Percentiles rank a stretch among this genome's conserved stretches.
Evolutionary conservation across 2,113 vertebrate genomes (phyloP).

Genomic region (Carlito syrichta): DNA sequence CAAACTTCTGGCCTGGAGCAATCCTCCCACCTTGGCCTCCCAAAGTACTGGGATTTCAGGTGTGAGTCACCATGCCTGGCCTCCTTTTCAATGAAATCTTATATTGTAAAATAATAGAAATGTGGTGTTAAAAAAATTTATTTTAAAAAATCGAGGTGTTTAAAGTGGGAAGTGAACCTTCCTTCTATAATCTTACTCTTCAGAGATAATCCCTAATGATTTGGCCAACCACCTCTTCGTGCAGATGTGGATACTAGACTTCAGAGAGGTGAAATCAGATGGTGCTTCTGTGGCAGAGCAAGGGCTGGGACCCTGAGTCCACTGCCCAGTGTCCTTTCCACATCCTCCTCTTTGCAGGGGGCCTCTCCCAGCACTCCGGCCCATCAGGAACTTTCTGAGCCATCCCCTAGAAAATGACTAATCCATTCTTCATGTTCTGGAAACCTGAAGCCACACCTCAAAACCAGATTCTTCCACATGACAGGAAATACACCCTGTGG

Average conservation of each 20-base stretch:
- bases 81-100: not conserved
- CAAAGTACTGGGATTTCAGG: too few relatives aligned
- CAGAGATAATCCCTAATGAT: not conserved
- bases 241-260: not conserved
- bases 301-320: not conserved
- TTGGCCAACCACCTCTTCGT: not conserved
- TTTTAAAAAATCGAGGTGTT: not conserved
- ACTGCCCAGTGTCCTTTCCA: not conserved
- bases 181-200: not conserved
- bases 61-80: too few relatives aligned
- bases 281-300: not conserved
- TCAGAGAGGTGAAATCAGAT: not conserved
- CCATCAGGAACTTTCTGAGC: not conserved
- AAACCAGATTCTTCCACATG: not conserved
- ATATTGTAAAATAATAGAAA: not conserved
- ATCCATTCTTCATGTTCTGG: not conserved
- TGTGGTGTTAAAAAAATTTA: not conserved
- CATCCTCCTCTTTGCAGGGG: not conserved
- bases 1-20: too few relatives aligned
- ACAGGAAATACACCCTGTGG: not conserved
- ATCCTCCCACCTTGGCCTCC: too few relatives aligned
- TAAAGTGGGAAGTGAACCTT: not conserved
- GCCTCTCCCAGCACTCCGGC: not conserved
- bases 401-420: not conserved
- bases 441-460: not conserved